These are phyloP conservation scores for Percopsis omiscomaycus DNA, from an alignment of 2,797 vertebrate genomes.

Conservation along the genomic window DNA sequence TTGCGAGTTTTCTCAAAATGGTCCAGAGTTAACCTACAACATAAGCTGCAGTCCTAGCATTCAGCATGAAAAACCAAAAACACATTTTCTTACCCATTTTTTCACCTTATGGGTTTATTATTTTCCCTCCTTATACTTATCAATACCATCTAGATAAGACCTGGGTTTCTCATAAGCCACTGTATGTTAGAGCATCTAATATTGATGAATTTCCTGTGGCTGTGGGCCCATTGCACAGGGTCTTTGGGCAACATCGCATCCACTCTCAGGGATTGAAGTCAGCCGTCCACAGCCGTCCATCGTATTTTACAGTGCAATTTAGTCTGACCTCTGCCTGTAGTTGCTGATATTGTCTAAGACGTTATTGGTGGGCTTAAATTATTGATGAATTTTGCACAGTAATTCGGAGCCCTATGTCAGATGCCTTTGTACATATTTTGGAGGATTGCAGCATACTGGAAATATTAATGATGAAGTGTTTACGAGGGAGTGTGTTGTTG, in stretches of 20 bases:
- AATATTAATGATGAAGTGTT: not conserved
- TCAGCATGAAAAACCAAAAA: too few relatives aligned
- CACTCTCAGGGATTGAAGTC: slow-evolving; percentile 35
- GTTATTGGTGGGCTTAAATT: slow-evolving; percentile 31
- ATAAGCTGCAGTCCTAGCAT: too few relatives aligned
- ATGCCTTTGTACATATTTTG: slow-evolving; percentile 23
- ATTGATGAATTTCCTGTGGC: slow-evolving; percentile 63
- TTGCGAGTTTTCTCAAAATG: too few relatives aligned
- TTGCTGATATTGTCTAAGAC: slow-evolving; percentile 13
- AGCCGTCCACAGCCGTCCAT: slow-evolving; percentile 37
- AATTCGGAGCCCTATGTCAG: slow-evolving; percentile 18
- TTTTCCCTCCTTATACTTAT: slow-evolving; percentile 4
- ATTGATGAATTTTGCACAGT: slow-evolving; percentile 27
- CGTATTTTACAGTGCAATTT: slow-evolving; percentile 24
- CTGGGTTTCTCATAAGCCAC: slow-evolving; percentile 47
- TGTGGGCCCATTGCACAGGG: slow-evolving; percentile 43
- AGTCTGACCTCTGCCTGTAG: slow-evolving; percentile 17
- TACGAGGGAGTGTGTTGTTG: not conserved
- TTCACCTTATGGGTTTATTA: slow-evolving; percentile 8
- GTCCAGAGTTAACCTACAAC: too few relatives aligned
- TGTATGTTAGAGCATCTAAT: slow-evolving; percentile 53
- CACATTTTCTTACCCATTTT: slow-evolving; percentile 26
- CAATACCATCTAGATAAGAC: slow-evolving; percentile 41
- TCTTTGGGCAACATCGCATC: slow-evolving; percentile 44
- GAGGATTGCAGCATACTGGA: not conserved